Conservation (phyloP, 2,797 vertebrate species). For the Florisuga fusca region DNA sequence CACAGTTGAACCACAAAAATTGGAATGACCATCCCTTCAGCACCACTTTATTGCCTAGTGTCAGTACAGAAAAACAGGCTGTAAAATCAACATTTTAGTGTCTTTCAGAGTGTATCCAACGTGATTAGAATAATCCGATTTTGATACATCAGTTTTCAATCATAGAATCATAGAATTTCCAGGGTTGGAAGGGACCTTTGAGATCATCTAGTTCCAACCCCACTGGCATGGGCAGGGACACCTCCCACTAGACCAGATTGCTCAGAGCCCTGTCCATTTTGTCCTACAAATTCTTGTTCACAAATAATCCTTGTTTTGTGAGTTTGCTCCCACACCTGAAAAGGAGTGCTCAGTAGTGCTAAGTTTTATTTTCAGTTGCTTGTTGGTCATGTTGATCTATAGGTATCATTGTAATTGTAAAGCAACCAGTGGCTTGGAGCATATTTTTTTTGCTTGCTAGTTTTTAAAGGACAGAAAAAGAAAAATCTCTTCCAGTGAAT, state of each 20-base stretch:
- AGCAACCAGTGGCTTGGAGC: neutral
- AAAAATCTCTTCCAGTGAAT: neutral
- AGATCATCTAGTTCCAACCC: too few relatives aligned
- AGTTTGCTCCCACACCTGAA: neutral
- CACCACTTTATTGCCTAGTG: neutral
- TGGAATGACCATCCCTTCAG: neutral
- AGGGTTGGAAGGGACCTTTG: too few relatives aligned
- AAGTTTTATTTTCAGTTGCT: conserved; percentile 6
- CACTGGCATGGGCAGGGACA: too few relatives aligned
- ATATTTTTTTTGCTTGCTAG: neutral
- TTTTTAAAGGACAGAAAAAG: neutral
- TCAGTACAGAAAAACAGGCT: neutral
- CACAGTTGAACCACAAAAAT: neutral
- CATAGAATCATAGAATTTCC: too few relatives aligned
- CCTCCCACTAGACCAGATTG: too few relatives aligned
- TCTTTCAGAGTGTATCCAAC: neutral
- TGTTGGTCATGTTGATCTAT: neutral
- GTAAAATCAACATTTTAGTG: neutral
- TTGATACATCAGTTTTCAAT: neutral
- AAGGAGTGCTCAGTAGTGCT: neutral
- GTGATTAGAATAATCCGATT: neutral
- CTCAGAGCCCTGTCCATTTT: neutral
- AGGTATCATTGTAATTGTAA: neutral
- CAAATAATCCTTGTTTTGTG: neutral
- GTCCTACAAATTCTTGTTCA: neutral